Evolutionary conservation across 2,113 vertebrate genomes (phyloP).

Genomic region (Ibidorhyncha struthersii): DNA sequence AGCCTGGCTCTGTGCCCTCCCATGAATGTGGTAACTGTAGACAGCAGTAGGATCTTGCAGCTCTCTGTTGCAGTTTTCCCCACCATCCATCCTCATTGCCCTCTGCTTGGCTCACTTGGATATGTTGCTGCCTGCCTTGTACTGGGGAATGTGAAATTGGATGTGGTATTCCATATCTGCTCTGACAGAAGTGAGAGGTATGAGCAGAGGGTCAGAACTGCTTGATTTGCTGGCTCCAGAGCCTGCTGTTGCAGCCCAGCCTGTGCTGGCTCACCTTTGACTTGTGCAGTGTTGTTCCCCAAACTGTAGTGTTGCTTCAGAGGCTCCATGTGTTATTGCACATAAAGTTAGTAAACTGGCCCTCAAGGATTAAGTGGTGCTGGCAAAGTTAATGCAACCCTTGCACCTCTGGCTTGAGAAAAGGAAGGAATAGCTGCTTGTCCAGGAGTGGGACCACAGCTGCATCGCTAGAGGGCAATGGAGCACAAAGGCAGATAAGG

Average conservation of each 20-base stretch:
- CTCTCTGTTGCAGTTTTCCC: background rate
- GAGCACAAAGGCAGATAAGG: background rate
- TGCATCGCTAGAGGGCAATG: background rate
- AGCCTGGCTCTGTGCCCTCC: background rate
- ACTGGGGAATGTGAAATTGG: too few relatives aligned
- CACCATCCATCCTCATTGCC: accelerated
- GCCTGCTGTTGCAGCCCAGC: background rate
- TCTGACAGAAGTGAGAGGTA: too few relatives aligned
- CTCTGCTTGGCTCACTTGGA: background rate
- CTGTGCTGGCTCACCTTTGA: background rate
- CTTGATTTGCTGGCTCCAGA: background rate
- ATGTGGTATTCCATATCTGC: too few relatives aligned
- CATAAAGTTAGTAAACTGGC: background rate
- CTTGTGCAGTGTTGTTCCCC: background rate
- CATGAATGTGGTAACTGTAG: background rate
- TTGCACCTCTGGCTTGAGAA: background rate
- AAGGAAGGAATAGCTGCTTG: accelerated
- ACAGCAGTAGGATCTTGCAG: background rate
- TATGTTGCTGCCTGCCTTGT: background rate
- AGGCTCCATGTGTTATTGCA: background rate
- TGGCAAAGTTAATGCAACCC: background rate
- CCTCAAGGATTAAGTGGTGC: too few relatives aligned
- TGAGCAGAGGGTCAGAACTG: background rate
- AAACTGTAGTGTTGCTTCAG: background rate
- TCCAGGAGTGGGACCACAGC: accelerated